Evolutionary conservation across 2,888 invertebrate species (phyloP), one percentile per base, ranked within the genome.

Genomic region (Lycocerus yunnanus): DNA sequence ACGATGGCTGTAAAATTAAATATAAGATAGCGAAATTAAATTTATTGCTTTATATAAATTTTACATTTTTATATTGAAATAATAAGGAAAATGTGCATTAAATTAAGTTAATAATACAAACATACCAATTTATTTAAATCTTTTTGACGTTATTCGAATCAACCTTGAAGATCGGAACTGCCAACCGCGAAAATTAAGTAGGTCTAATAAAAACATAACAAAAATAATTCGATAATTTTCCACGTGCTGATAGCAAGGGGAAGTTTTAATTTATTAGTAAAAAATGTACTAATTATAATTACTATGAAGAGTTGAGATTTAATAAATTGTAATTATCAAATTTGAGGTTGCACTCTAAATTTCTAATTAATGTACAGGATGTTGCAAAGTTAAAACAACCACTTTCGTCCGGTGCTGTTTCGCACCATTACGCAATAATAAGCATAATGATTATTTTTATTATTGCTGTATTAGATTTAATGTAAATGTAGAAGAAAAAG

Each of bases 71-170:
- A n/a, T 43, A 43, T 43, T n/a, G n/a, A 43, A 43, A 43, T 43
- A 43, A 43, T 43, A n/a, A 43, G 0, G n/a, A 43, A 43, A 43
- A 43, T n/a, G 43, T 43, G 43, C 2, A 1, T 43, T 6, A 43
- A 43, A 43, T 43, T 43, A 43, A n/a, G 4, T 43, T n/a, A 43
- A n/a, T 43, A 43, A 43, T n/a, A n/a, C n/a, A 43, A 43, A 43
- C 43, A 43, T 43, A 63, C 61, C 16, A 20, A 63, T 63, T 63
- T 63, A 63, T 63, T 63, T 63, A 63, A 63, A 63, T 63, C 61
- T 63, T 63, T 15, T 15, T 63, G 61, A 63, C 61, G 61, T 63
- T 63, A 63, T 18, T 63, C 43, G 1, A n/a, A 1, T 43, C 43
- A 63, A 63, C 61, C 61, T 63, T 63, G 61, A 63, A 1, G 61